Evolutionary conservation across 1,140 invertebrate genomes (phyloP).

Genomic region (Camponotus vicinus): DNA sequence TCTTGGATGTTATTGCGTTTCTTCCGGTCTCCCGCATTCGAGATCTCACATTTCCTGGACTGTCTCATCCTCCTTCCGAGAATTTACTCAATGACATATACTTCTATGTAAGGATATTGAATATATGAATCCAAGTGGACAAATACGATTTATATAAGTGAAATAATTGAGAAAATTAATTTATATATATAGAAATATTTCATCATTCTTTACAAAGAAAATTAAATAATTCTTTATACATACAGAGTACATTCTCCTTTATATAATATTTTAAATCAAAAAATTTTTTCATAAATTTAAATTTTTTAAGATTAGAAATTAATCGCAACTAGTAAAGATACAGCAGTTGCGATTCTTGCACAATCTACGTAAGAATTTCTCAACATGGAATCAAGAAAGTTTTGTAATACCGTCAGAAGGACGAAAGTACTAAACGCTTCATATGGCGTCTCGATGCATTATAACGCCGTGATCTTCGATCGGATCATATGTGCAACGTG

Average conservation of each 20-base stretch:
- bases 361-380: slow-evolving; percentile 65
- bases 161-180: slow-evolving; percentile 16
- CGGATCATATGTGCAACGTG: slow-evolving; percentile 55
- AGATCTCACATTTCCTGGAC: slow-evolving; percentile 53
- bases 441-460: slow-evolving; percentile 51
- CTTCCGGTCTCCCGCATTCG: slow-evolving; percentile 59
- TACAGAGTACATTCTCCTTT: too few species aligned
- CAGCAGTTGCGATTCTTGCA: not conserved
- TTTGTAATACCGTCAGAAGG: slow-evolving; percentile 36
- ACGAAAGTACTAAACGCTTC: slow-evolving; percentile 46
- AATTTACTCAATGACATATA: slow-evolving; percentile 46
- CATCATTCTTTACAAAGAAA: not conserved
- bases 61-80: slow-evolving; percentile 26
- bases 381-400: slow-evolving; percentile 64
- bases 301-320: not conserved
- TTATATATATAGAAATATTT: slow-evolving; percentile 15
- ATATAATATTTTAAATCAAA: too few species aligned
- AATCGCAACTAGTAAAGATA: not conserved
- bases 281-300: not conserved
- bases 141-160: not conserved
- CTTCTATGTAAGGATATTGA: slow-evolving; percentile 3
- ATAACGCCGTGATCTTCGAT: slow-evolving; percentile 67
- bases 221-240: slow-evolving; percentile 4
- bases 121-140: slow-evolving; percentile 16
- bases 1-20: slow-evolving; percentile 55